Conservation (phyloP, 2,797 vertebrate species). For the Scolopax rusticola region DNA sequence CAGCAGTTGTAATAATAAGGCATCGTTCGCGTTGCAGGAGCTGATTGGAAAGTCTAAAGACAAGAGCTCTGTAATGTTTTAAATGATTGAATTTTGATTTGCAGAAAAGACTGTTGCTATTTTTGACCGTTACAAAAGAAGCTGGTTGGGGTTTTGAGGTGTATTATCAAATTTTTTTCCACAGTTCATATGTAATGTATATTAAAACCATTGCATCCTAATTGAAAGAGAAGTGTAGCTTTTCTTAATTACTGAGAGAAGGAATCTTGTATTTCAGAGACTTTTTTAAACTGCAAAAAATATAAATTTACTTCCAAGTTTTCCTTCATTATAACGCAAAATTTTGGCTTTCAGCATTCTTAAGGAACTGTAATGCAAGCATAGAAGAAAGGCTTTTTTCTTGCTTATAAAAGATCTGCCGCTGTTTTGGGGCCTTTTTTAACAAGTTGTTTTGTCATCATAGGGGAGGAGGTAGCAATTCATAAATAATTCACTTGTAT, state of each 20-base stretch:
- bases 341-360: neutral
- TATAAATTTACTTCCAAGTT: neutral
- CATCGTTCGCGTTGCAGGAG: neutral
- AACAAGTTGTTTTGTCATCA: neutral
- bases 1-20: neutral
- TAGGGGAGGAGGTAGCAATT: neutral
- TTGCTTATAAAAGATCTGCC: neutral
- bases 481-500: neutral
- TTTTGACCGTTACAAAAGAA: neutral
- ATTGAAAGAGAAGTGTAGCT: neutral
- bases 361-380: neutral
- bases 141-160: neutral
- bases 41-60: neutral
- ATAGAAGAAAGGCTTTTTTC: neutral
- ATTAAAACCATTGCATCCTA: neutral
- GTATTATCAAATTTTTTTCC: neutral
- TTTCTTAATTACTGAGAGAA: neutral
- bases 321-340: neutral
- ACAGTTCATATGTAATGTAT: neutral
- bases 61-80: neutral
- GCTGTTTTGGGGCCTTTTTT: neutral
- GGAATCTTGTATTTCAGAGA: neutral
- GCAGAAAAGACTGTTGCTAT: neutral
- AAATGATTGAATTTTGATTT: neutral
- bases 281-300: neutral